Conservation (phyloP, 2,888 invertebrate genomes). For the Orthosia cruda region DNA sequence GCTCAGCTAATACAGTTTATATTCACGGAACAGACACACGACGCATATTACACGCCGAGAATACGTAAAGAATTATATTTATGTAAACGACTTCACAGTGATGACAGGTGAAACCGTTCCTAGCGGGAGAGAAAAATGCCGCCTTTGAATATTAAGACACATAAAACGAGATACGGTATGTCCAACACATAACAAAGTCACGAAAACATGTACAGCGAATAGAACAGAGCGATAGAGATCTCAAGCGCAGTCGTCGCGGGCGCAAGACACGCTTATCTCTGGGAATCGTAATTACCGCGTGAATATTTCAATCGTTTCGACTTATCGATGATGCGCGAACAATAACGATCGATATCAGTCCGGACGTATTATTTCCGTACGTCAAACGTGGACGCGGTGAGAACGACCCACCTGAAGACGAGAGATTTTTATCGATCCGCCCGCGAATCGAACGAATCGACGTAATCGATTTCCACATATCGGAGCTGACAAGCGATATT, state of each 20-base stretch:
- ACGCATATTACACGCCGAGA: conserved; percentile 80
- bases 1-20: conserved; percentile 82
- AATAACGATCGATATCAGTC: conserved; percentile 85
- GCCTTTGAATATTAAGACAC: conserved; percentile 82
- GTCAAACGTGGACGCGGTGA: conserved; percentile 79
- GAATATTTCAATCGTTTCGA: conserved; percentile 89
- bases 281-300: conserved; percentile 88
- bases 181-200: conserved; percentile 77
- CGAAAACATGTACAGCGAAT: conserved; percentile 82
- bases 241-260: conserved; percentile 77
- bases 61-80: conserved; percentile 88
- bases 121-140: conserved; percentile 82
- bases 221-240: conserved; percentile 81
- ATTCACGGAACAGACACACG: conserved; percentile 83
- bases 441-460: conserved; percentile 84
- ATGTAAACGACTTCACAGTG: conserved; percentile 82
- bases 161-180: conserved; percentile 79
- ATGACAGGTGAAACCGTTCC: conserved; percentile 88
- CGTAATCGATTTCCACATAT: conserved; percentile 89
- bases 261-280: conserved; percentile 82
- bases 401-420: conserved; percentile 81
- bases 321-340: conserved; percentile 87
- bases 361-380: conserved; percentile 85
- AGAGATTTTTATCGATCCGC: conserved; percentile 81
- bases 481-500: conserved; percentile 86